Base-by-base conservation (phyloP, 2,113 vertebrate genomes). In the Trochalopteron elliotii region DNA sequence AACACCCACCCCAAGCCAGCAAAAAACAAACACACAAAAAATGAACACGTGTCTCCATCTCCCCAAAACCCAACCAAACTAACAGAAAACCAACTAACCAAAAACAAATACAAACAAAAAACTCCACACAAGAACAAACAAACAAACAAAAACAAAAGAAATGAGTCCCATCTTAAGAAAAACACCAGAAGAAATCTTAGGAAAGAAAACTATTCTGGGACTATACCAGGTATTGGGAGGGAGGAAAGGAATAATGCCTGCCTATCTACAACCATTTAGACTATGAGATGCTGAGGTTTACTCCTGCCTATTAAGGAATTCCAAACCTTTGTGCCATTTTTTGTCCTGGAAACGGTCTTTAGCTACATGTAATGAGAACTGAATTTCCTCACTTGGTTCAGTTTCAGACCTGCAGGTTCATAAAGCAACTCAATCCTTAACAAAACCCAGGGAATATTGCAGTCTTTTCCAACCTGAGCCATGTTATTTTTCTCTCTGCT, bases 41-140 rank as follows among this genome's bases (percentile, higher is more conserved):
- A 8, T 19, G 5, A n/a, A n/a, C 19, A n/a, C 6, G 5, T 24
- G 4, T 56, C 12, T 40, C 30, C 1, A 1, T 30, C 6, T 1
- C 15, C 1, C 4, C 2, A 39, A 45, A 65, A 65, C 11, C 5
- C 7, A 65, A 55, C 4, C 4, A 15, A 44, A 4, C 10, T 6
- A 57, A 27, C 2, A 15, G 71, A 35, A 24, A 63, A 28, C 7
- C 1, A 60, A 40, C 10, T 9, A 42, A 49, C 22, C 8, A 11
- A 25, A 59, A 35, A 3, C 33, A 35, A 57, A 64, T 8, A 25
- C 56, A 24, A 35, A 11, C 9, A 25, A 39, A 17, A 49, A 39
- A 39, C 25, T 75, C 19, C 3, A 0, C 55, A 75, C 2, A 15
- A 27, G 10, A 27, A 19, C 20, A 15, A 56, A 31, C 21, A 15